phyloP scores from a whole-genome alignment of 2,888 invertebrate genomes.

The Herminia tarsipennalis region DNA sequence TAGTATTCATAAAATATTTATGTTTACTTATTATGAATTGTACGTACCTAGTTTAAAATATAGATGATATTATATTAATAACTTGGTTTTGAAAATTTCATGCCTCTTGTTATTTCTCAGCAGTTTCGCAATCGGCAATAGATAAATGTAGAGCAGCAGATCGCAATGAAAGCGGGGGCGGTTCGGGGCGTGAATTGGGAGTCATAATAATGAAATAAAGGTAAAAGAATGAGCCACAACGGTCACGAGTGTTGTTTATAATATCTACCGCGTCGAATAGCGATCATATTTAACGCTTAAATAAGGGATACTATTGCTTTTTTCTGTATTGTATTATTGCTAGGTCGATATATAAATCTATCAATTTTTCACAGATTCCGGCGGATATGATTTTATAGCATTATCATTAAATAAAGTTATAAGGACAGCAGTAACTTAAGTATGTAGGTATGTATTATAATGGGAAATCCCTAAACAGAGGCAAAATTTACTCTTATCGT shows the following conservation, averaged over 20 bases:
- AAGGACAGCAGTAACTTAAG: too few relatives aligned
- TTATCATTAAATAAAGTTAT: too few relatives aligned
- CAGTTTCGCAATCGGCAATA: conserved; percentile 20
- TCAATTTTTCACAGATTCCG: too few relatives aligned
- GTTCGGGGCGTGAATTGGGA: conserved; percentile 48
- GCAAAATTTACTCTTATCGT: too few relatives aligned
- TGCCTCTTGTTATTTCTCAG: conserved; percentile 8
- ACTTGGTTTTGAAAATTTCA: neutral
- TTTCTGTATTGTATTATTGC: neutral
- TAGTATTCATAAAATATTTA: conserved; percentile 29
- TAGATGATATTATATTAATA: too few relatives aligned
- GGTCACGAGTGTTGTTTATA: conserved; percentile 28
- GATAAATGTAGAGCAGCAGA: conserved; percentile 29
- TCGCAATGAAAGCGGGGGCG: conserved; percentile 54
- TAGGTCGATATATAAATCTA: neutral
- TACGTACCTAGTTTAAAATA: neutral
- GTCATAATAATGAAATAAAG: conserved; percentile 64
- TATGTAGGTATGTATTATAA: too few relatives aligned
- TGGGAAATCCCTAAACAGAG: too few relatives aligned
- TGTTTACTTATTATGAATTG: conserved; percentile 14
- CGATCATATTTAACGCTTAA: conserved; percentile 9
- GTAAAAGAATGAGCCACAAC: conserved; percentile 50
- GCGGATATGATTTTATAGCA: too few relatives aligned
- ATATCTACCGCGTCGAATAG: conserved; percentile 10
- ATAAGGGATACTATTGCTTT: neutral